Percentiles rank a stretch among this genome's conserved stretches.
Evolutionary conservation across 2,888 invertebrate species (phyloP).

Genomic region (Drosophila parthenogenetica): DNA sequence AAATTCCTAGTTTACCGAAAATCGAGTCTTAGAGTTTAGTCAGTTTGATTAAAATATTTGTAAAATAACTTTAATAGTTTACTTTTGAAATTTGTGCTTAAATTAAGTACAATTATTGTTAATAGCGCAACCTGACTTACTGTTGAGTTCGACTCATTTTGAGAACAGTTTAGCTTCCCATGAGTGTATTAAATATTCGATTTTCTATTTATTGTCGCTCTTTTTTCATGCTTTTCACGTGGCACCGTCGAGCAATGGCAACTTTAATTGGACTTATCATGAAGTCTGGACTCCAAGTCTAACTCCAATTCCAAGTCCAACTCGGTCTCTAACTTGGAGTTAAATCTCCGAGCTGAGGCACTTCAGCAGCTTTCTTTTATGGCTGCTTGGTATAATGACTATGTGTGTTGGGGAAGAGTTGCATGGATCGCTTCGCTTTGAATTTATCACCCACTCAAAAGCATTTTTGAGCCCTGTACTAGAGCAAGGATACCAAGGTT

Average conservation of each 20-base stretch:
- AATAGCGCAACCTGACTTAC: no score
- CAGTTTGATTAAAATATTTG: no score
- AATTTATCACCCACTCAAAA: constrained; percentile 80
- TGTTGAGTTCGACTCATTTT: no score
- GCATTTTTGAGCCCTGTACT: constrained; percentile 50
- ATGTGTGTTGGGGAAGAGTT: constrained; percentile 30
- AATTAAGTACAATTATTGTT: no score
- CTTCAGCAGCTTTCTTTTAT: constrained; percentile 76
- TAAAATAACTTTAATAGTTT: no score
- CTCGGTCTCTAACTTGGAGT: constrained; percentile 5
- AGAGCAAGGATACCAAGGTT: no score
- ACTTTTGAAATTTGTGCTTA: no score
- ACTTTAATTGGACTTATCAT: constrained; percentile 80
- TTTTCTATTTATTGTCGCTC: background rate
- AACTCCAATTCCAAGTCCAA: constrained; percentile 25
- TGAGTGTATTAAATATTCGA: constrained; percentile 43
- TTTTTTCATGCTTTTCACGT: constrained; percentile 25
- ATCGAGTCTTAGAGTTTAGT: no score
- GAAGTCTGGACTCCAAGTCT: constrained; percentile 41
- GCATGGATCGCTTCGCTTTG: constrained; percentile 60
- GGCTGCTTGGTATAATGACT: constrained; percentile 73
- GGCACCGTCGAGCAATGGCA: constrained; percentile 55
- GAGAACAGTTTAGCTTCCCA: no score
- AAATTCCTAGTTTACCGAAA: no score
- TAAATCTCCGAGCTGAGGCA: constrained; percentile 42